Conservation (phyloP, 1,140 invertebrate species). For the Pissodes strobi region DNA sequence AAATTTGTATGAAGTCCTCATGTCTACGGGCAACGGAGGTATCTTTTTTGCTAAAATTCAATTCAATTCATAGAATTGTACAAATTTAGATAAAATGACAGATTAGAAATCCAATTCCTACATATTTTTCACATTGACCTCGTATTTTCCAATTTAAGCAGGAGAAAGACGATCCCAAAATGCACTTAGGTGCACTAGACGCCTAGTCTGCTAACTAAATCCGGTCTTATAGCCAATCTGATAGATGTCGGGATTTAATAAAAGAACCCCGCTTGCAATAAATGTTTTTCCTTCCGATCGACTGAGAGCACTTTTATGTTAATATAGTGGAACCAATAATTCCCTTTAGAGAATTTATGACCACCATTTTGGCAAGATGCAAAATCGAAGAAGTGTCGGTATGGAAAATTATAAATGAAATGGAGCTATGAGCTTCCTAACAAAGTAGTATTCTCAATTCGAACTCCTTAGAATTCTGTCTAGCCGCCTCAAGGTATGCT, state of each 20-base stretch:
- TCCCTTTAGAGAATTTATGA: conserved; percentile 28
- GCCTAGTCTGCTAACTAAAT: conserved; percentile 45
- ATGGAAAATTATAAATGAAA: no score
- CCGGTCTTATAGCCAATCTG: conserved; percentile 44
- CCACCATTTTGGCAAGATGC: conserved; percentile 27
- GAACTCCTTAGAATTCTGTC: no score
- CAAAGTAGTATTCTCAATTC: no score
- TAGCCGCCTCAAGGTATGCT: no score
- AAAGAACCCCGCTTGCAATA: conserved; percentile 46
- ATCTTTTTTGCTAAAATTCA: no score
- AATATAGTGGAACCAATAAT: conserved; percentile 37
- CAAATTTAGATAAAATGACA: no score
- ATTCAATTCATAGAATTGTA: no score
- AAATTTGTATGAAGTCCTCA: no score
- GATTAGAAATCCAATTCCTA: no score
- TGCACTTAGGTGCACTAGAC: conserved; percentile 47
- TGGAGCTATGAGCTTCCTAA: no score
- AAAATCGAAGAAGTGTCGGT: no score
- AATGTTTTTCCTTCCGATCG: conserved; percentile 43
- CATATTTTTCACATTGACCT: conserved; percentile 12
- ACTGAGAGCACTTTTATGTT: conserved; percentile 37
- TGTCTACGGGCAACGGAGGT: no score
- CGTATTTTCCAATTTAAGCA: conserved; percentile 26
- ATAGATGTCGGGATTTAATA: conserved; percentile 52
- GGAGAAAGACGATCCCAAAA: conserved; percentile 22